phyloP scores from a whole-genome alignment of 2,888 invertebrate species.

The Stramonita haemastoma region DNA sequence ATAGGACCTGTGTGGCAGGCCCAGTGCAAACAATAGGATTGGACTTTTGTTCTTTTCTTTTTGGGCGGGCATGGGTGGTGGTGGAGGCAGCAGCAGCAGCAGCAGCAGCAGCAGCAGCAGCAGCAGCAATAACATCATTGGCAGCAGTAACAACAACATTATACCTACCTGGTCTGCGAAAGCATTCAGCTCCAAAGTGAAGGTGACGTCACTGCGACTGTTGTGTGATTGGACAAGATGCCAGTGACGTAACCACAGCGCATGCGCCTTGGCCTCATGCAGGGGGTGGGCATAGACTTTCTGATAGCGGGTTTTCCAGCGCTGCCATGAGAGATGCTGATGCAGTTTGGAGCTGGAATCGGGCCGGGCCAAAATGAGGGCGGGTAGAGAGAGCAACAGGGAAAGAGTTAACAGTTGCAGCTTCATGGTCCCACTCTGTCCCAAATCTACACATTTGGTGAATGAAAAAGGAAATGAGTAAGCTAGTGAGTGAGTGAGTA shows the following conservation, averaged over 20 bases:
- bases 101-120: too few species aligned
- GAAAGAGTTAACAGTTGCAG: background rate
- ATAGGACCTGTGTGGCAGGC: too few species aligned
- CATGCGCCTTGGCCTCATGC: background rate
- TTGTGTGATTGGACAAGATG: background rate
- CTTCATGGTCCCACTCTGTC: background rate
- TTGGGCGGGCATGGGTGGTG: too few species aligned
- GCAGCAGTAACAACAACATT: too few species aligned
- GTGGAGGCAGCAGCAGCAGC: too few species aligned
- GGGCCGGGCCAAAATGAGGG: background rate
- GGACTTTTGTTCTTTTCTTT: too few species aligned
- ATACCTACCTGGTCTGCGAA: conserved; percentile 21
- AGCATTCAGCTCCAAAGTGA: conserved; percentile 17
- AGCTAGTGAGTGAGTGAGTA: background rate
- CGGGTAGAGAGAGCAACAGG: background rate
- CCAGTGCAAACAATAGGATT: too few species aligned
- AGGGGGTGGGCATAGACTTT: background rate
- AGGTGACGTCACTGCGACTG: conserved; percentile 34
- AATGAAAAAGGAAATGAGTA: background rate
- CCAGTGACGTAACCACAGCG: conserved; percentile 11
- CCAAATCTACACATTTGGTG: background rate
- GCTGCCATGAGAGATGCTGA: background rate
- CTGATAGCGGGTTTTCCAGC: background rate
- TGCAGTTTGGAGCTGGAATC: background rate
- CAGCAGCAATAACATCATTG: too few species aligned